phyloP scores from a whole-genome alignment of 2,113 vertebrate genomes.

The Jacana jacana region DNA sequence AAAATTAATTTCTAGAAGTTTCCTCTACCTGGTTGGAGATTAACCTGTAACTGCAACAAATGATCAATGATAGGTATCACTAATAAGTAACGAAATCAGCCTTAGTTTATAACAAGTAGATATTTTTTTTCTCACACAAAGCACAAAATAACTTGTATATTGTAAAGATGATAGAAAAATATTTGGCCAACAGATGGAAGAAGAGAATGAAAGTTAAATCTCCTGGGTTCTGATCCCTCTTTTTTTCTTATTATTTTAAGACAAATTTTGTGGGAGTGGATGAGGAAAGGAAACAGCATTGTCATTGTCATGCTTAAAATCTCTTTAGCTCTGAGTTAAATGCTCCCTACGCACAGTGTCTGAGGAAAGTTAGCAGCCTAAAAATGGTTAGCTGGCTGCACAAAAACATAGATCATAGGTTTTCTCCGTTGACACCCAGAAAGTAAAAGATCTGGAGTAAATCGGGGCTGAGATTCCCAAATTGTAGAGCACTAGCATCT shows the following conservation, averaged over 20 bases:
- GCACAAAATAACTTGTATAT: background rate
- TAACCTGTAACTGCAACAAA: background rate
- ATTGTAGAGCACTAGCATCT: background rate
- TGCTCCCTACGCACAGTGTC: background rate
- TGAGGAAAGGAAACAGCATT: background rate
- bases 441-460: background rate
- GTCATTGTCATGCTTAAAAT: background rate
- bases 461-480: accelerated
- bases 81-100: background rate
- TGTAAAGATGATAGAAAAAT: background rate
- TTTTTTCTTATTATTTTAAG: background rate
- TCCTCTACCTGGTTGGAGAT: background rate
- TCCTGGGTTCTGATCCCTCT: background rate
- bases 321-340: background rate
- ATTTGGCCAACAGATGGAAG: background rate
- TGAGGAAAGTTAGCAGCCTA: background rate
- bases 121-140: background rate
- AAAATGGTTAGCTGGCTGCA: background rate
- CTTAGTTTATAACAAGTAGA: background rate
- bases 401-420: background rate
- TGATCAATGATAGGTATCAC: background rate
- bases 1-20: background rate
- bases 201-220: background rate
- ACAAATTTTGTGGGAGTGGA: background rate
- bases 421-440: background rate